phyloP scores from a whole-genome alignment of 2,113 vertebrate genomes.

The Hydrolagus affinis region DNA sequence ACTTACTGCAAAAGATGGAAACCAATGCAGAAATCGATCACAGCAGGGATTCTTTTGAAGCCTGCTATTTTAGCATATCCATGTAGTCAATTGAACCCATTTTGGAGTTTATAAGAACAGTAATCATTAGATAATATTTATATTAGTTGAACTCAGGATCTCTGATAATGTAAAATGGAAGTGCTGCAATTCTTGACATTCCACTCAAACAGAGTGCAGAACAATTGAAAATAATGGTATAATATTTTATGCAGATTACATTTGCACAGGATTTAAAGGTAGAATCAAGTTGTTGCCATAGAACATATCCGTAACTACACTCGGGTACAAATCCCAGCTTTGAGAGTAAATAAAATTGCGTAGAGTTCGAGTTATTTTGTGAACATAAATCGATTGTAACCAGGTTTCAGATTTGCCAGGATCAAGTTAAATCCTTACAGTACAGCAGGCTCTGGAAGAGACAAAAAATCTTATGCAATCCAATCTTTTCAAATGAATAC shows the following conservation, averaged over 20 bases:
- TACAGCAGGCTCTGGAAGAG: not conserved
- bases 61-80: not conserved
- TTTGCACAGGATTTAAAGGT: not conserved
- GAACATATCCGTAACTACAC: not conserved
- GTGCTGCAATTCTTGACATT: no score
- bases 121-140: not conserved
- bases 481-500: not conserved
- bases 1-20: not conserved
- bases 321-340: not conserved
- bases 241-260: no score
- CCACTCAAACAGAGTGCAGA: no score
- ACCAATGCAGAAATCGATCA: not conserved
- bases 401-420: not conserved
- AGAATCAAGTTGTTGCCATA: not conserved
- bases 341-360: not conserved
- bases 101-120: not conserved
- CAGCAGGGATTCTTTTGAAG: not conserved
- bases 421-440: not conserved
- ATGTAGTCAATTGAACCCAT: not conserved
- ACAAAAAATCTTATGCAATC: not conserved
- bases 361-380: not conserved
- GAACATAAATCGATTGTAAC: constrained; percentile 8
- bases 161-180: no score
- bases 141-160: no score
- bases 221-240: no score